A percentile compares a stretch with the other conserved stretches of the same genome.
Conservation (phyloP, 2,113 vertebrate genomes). For the Paracanthobrama guichenoti region DNA sequence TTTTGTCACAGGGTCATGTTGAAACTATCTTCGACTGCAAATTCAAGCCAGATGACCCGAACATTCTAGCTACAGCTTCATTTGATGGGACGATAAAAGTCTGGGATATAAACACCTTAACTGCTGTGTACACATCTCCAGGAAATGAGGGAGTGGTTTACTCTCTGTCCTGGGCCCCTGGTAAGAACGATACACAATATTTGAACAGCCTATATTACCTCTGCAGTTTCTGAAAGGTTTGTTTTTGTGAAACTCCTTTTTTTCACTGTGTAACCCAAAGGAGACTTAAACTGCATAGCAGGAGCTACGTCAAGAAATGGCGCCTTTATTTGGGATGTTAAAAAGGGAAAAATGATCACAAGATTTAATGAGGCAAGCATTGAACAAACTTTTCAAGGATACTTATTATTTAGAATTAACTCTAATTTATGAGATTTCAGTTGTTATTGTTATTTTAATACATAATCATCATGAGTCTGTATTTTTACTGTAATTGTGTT, state of each 20-base stretch:
- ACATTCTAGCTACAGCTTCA: conserved; percentile 94
- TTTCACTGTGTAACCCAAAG: conserved; percentile 67
- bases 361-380: conserved; percentile 89
- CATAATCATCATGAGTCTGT: neutral
- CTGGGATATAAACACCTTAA: conserved; percentile 96
- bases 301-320: conserved; percentile 93
- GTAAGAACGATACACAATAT: conserved; percentile 64
- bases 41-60: conserved; percentile 95
- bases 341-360: conserved; percentile 91
- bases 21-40: conserved; percentile 99
- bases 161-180: conserved; percentile 97
- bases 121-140: conserved; percentile 90
- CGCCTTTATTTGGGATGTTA: conserved; percentile 95
- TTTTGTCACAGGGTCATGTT: conserved; percentile 86
- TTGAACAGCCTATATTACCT: neutral
- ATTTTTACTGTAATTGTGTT: conserved; percentile 36
- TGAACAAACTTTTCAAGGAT: neutral
- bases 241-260: neutral
- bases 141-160: conserved; percentile 98
- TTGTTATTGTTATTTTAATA: neutral
- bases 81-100: conserved; percentile 99
- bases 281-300: conserved; percentile 94
- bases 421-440: neutral
- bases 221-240: neutral
- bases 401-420: neutral